These are phyloP conservation scores for Bradynema listronoti DNA, from an alignment of 1,140 invertebrate species.

Conservation along the genomic window DNA sequence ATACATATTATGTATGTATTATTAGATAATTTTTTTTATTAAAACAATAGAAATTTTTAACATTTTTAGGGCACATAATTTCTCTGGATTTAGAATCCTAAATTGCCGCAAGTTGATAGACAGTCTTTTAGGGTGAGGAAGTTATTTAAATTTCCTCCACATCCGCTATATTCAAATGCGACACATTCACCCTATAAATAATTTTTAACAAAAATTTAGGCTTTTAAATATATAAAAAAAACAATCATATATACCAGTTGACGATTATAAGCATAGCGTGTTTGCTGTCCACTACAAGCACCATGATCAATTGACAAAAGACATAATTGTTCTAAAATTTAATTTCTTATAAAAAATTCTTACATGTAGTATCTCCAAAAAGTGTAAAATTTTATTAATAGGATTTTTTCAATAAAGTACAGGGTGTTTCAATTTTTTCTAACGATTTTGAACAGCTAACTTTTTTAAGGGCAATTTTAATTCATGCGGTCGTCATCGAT, in stretches of 20 bases:
- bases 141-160: slow-evolving; percentile 54
- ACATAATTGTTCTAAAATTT: slow-evolving; percentile 51
- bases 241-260: slow-evolving; percentile 23
- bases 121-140: no score
- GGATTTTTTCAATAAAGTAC: no score
- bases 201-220: neutral
- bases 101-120: no score
- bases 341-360: slow-evolving; percentile 10
- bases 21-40: no score
- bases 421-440: neutral
- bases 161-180: slow-evolving; percentile 56
- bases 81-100: no score
- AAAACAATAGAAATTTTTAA: no score
- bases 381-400: no score
- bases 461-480: no score
- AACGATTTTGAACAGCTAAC: no score
- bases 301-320: slow-evolving; percentile 53
- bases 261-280: slow-evolving; percentile 53
- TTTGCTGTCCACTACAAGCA: slow-evolving; percentile 50
- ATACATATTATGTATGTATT: no score
- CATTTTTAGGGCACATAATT: no score
- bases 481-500: no score
- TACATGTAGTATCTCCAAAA: neutral
- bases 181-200: slow-evolving; percentile 48
- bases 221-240: neutral